Evolutionary conservation across 1,140 invertebrate genomes (phyloP), one percentile per base, ranked within the genome.

Genomic region (Ericerus pela): DNA sequence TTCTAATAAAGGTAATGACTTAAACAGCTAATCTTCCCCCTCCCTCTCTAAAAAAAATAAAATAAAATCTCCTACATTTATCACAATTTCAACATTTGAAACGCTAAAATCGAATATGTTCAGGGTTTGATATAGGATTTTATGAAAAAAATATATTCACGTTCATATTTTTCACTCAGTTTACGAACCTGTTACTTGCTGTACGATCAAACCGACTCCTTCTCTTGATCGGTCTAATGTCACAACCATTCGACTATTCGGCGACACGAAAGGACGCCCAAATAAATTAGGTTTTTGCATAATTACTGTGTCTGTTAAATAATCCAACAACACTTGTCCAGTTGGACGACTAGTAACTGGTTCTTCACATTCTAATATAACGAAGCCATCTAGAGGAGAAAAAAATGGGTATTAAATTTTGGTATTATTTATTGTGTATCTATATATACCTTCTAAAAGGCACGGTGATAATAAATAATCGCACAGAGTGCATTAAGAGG

Each of bases 251-350:
- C 81, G 70, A 18, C 80, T 82, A 69, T 87, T 82, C 1, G 84
- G 83, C 1, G 82, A 81, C 1, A 85, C 74, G 54, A 76, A 75
- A 0, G 83, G 82, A 43, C 69, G 72, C n/a, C 84, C 84, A 47
- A 75, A 67, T 14, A 85, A 68, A 36, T 73, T 75, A 0, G 76
- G 70, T 62, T 83, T 82, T 51, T 79, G 77, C 22, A 70, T 72
- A 1, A 86, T 68, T 2, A 87, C 79, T 1, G 78, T 76, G 65
- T 88, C 84, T 1, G 85, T 87, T 26, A 88, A 66, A 63, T 84
- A 83, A 69, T 88, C 85, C 51, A 88, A 62, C 5, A 87, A 67
- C 2, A 88, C 66, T 69, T 86, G 84, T 1, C 82, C 82, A 0
- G 77, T 79, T 4, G 76, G 68, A 36, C 73, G 69, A 26, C 72